These are phyloP conservation scores for Mormyrus hasselquistii DNA, from an alignment of 2,797 vertebrate species.

Conservation along the genomic window DNA sequence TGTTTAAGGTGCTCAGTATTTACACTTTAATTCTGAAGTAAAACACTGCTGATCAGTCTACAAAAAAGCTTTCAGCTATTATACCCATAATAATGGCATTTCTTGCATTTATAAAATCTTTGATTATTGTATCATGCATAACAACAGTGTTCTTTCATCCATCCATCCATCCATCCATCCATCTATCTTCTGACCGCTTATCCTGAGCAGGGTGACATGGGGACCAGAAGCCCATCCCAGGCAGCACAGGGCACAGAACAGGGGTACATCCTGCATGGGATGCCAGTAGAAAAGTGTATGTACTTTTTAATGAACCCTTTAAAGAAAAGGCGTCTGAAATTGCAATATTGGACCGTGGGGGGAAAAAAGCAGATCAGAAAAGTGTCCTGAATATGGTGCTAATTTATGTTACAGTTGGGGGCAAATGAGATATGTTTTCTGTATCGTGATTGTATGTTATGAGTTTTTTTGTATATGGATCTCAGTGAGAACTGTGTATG, in stretches of 20 bases:
- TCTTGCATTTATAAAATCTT: slow-evolving; percentile 40
- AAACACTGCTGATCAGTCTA: slow-evolving; percentile 51
- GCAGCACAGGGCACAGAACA: background rate
- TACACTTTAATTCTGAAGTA: slow-evolving; percentile 42
- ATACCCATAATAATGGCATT: slow-evolving; percentile 22
- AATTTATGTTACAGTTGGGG: slow-evolving; percentile 48
- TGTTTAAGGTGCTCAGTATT: slow-evolving; percentile 87
- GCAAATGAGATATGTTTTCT: slow-evolving; percentile 29
- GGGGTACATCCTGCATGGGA: background rate
- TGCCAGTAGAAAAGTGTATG: slow-evolving; percentile 15
- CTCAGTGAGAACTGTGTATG: slow-evolving; percentile 31
- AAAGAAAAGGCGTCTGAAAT: background rate
- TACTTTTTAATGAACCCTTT: slow-evolving; percentile 32
- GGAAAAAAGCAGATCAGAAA: slow-evolving; percentile 38
- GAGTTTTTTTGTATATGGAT: slow-evolving; percentile 34
- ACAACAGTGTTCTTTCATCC: background rate
- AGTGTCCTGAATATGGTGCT: slow-evolving; percentile 59
- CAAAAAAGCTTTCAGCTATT: slow-evolving; percentile 32
- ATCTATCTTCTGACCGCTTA: background rate
- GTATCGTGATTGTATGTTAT: slow-evolving; percentile 35
- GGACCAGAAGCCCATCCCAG: background rate
- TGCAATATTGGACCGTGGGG: slow-evolving; percentile 31
- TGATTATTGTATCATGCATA: slow-evolving; percentile 11
- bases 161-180: background rate
- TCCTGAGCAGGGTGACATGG: background rate